phyloP scores from a whole-genome alignment of 2,113 vertebrate genomes.

The Sardina pilchardus region DNA sequence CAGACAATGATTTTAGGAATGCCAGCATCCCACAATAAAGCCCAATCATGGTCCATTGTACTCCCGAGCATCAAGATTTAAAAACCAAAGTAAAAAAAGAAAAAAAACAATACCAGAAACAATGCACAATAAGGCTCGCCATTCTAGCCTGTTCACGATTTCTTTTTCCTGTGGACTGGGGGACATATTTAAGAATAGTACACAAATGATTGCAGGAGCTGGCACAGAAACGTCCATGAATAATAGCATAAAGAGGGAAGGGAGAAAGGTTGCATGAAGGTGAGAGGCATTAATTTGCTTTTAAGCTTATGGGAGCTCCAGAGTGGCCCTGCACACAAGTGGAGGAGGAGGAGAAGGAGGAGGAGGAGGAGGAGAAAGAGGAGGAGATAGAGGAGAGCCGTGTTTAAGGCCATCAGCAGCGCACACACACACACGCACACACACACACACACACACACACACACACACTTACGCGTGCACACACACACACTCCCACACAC shows the following conservation, averaged over 20 bases:
- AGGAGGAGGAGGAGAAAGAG: not conserved
- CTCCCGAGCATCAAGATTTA: slow-evolving; percentile 8
- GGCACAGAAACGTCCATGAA: slow-evolving; percentile 41
- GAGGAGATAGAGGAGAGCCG: not conserved
- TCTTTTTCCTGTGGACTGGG: slow-evolving; percentile 28
- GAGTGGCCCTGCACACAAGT: slow-evolving; percentile 23
- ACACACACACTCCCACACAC: not conserved
- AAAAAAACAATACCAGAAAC: not conserved
- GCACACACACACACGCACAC: not conserved
- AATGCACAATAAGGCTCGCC: not conserved
- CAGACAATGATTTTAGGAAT: slow-evolving; percentile 43
- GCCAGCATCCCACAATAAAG: slow-evolving; percentile 2
- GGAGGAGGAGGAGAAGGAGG: not conserved
- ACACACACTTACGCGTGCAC: not conserved
- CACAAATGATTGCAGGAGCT: slow-evolving; percentile 51
- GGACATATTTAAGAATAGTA: slow-evolving; percentile 52
- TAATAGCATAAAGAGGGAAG: slow-evolving; percentile 46
- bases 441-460: not conserved
- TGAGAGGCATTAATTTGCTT: slow-evolving; percentile 52
- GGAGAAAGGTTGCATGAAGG: slow-evolving; percentile 49
- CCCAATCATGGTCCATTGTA: not conserved
- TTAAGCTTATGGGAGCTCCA: slow-evolving; percentile 51
- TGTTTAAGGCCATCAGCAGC: not conserved
- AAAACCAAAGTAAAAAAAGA: not conserved
- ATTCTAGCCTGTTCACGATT: not conserved